These are phyloP conservation scores for Oryctolagus cuniculus DNA, from an alignment of 2,113 vertebrate species.

Conservation along the genomic window DNA sequence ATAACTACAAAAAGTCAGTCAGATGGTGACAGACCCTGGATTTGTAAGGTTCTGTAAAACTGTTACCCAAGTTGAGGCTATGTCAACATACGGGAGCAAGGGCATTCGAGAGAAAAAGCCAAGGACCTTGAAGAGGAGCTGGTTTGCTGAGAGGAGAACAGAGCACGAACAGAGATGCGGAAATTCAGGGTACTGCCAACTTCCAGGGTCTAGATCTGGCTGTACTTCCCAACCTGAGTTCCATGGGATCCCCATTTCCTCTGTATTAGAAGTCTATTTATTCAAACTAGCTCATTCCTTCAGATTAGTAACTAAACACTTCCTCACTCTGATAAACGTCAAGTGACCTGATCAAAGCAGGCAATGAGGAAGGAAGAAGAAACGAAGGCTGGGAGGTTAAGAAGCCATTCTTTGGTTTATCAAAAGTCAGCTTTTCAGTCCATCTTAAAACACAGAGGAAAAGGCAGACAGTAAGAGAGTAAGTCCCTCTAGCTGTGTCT, in stretches of 20 bases:
- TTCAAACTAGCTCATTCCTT: neutral
- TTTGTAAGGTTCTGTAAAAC: slow-evolving; percentile 34
- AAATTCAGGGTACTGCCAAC: neutral
- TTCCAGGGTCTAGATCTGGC: neutral
- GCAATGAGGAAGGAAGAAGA: neutral
- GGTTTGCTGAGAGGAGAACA: neutral
- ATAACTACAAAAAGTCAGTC: slow-evolving; percentile 15
- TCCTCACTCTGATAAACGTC: slow-evolving; percentile 44
- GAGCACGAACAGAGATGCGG: neutral
- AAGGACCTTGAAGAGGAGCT: neutral
- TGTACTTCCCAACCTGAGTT: neutral
- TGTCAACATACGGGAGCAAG: neutral
- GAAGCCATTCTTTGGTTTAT: neutral
- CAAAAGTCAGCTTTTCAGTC: neutral
- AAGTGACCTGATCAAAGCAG: neutral
- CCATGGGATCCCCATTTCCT: neutral
- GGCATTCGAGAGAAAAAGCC: neutral
- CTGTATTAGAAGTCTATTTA: neutral
- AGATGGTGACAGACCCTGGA: neutral
- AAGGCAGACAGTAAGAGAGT: neutral
- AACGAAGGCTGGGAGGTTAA: neutral
- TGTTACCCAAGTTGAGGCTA: neutral
- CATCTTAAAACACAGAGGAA: neutral
- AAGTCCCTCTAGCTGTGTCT: neutral
- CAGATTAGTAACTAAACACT: neutral